These are phyloP conservation scores for Leucophenga maculata DNA, from an alignment of 2,888 invertebrate genomes.

Conservation along the genomic window DNA sequence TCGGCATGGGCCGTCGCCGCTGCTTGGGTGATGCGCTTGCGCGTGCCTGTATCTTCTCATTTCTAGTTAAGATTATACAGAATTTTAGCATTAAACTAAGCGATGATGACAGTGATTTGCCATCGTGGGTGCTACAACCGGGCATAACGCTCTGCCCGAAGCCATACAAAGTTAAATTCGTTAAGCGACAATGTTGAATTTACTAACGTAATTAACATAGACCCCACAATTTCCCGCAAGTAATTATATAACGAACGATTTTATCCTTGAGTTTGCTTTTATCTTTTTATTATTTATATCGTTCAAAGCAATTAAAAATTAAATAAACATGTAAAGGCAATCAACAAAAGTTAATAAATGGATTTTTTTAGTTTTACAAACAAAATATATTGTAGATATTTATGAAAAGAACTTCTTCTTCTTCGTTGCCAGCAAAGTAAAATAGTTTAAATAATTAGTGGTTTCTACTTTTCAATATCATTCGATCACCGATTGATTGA, in stretches of 20 bases:
- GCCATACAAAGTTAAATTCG: slow-evolving; percentile 73
- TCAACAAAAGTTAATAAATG: slow-evolving; percentile 1
- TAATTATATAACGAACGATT: too few relatives aligned
- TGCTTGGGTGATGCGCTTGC: slow-evolving; percentile 80
- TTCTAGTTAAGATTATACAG: slow-evolving; percentile 77
- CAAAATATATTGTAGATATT: too few relatives aligned
- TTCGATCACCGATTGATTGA: too few relatives aligned
- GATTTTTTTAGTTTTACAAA: too few relatives aligned
- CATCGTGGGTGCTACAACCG: slow-evolving; percentile 72
- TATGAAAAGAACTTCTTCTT: too few relatives aligned
- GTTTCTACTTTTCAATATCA: too few relatives aligned
- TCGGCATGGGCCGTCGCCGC: slow-evolving; percentile 76
- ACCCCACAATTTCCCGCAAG: too few relatives aligned
- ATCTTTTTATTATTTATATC: not conserved
- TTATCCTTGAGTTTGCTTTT: not conserved
- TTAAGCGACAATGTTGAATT: slow-evolving; percentile 40
- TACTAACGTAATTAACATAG: too few relatives aligned
- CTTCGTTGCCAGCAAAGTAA: too few relatives aligned
- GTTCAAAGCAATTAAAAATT: slow-evolving; percentile 7
- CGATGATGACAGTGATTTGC: slow-evolving; percentile 70
- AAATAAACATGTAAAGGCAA: slow-evolving; percentile 9
- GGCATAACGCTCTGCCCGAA: slow-evolving; percentile 76
- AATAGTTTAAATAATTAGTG: too few relatives aligned
- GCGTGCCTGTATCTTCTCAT: slow-evolving; percentile 76
- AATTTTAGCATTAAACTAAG: slow-evolving; percentile 73